phyloP scores from a whole-genome alignment of 1,140 invertebrate genomes.

The Papilio aristodemus region DNA sequence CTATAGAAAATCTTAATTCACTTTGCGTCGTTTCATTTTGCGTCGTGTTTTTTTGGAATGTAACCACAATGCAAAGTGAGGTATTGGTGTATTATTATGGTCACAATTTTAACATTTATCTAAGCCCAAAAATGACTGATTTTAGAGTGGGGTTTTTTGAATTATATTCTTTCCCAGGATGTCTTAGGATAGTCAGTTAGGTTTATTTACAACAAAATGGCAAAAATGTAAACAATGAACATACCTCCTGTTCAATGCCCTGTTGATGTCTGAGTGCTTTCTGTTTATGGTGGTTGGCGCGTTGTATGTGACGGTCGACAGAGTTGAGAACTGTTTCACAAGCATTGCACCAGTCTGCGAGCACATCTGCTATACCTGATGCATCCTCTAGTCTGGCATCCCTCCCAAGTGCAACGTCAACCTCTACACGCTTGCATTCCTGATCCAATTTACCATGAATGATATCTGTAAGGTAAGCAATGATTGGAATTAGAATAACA shows the following conservation, averaged over 20 bases:
- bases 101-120: too few species aligned
- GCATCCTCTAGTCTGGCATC: slow-evolving; percentile 93
- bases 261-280: slow-evolving; percentile 89
- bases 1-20: too few species aligned
- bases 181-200: too few species aligned
- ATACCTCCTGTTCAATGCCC: slow-evolving; percentile 92
- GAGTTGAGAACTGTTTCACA: slow-evolving; percentile 93
- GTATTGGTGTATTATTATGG: too few species aligned
- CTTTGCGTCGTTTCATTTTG: too few species aligned
- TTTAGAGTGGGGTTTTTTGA: too few species aligned
- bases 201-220: too few species aligned
- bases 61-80: too few species aligned
- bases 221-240: slow-evolving; percentile 34
- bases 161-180: too few species aligned
- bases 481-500: neutral
- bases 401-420: slow-evolving; percentile 95
- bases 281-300: slow-evolving; percentile 93
- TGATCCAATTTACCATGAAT: slow-evolving; percentile 98
- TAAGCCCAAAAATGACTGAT: too few species aligned
- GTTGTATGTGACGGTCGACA: slow-evolving; percentile 93
- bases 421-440: slow-evolving; percentile 94
- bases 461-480: slow-evolving; percentile 85
- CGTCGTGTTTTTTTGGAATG: too few species aligned
- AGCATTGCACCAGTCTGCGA: slow-evolving; percentile 94
- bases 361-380: slow-evolving; percentile 87